Evolutionary conservation across 2,113 vertebrate genomes (phyloP).

Genomic region (Hepsetus odoe): DNA sequence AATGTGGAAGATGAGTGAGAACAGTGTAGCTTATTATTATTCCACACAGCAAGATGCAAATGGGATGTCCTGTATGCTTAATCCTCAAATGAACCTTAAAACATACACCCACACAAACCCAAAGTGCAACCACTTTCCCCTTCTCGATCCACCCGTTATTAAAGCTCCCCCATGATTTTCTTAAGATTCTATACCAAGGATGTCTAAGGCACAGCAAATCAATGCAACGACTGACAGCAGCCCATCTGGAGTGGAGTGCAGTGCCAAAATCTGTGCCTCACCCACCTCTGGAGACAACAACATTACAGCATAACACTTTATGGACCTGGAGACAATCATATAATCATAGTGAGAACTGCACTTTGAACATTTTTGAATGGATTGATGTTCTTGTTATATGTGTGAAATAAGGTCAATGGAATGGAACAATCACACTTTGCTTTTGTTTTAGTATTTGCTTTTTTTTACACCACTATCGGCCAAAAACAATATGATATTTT

Average conservation of each 20-base stretch:
- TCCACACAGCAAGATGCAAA: neutral
- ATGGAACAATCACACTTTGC: too few species aligned
- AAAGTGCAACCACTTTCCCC: neutral
- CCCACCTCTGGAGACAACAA: neutral
- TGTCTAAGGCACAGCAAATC: slow-evolving; percentile 20
- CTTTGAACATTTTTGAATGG: too few species aligned
- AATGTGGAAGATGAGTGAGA: neutral
- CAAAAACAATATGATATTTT: too few species aligned
- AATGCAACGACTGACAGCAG: slow-evolving; percentile 31
- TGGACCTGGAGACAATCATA: too few species aligned
- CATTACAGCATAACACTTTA: neutral
- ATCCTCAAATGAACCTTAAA: slow-evolving; percentile 6
- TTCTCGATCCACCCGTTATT: slow-evolving; percentile 11
- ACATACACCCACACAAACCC: neutral
- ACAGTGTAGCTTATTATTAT: neutral
- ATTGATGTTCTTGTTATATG: too few species aligned
- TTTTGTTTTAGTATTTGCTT: too few species aligned
- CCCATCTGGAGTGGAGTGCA: slow-evolving; percentile 12
- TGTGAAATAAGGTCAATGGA: too few species aligned
- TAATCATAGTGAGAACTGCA: too few species aligned
- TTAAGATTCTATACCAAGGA: neutral
- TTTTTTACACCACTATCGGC: too few species aligned
- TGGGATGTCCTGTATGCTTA: neutral
- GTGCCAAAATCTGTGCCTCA: neutral
- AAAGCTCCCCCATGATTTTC: slow-evolving; percentile 8